A percentile compares a stretch with the other conserved stretches of the same genome.
phyloP scores from a whole-genome alignment of 2,113 vertebrate species.

The Syrmaticus mikado region DNA sequence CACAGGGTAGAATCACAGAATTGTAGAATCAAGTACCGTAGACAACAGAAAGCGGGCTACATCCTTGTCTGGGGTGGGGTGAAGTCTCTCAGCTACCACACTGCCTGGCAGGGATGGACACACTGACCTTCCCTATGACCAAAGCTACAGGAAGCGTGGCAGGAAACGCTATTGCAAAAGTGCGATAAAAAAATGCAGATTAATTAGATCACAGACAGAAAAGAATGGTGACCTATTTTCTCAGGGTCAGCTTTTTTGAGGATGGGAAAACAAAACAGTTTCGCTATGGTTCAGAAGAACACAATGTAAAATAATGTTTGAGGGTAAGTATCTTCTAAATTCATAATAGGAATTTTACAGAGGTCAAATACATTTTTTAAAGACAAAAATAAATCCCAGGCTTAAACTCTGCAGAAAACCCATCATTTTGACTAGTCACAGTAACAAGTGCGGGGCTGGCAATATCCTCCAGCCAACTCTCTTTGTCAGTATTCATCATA shows the following conservation, averaged over 20 bases:
- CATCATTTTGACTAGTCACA: background rate
- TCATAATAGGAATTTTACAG: background rate
- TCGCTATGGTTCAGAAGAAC: background rate
- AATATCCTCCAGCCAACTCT: conserved; percentile 21
- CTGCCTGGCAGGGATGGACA: background rate
- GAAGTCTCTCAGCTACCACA: background rate
- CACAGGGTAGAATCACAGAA: background rate
- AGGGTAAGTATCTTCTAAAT: background rate
- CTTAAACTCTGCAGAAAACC: background rate
- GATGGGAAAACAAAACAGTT: conserved; percentile 22
- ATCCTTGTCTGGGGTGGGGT: background rate
- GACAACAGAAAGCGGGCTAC: background rate
- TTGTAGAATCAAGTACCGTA: background rate
- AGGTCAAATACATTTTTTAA: conserved; percentile 13
- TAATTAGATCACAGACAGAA: background rate
- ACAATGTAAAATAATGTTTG: conserved; percentile 19
- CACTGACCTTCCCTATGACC: background rate
- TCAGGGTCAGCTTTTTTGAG: conserved; percentile 18
- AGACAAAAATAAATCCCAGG: background rate
- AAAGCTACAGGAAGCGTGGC: accelerated
- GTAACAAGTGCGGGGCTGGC: conserved; percentile 1
- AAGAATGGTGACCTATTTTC: background rate
- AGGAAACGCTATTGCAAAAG: accelerated
- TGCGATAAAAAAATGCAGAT: background rate
- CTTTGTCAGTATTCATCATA: conserved; percentile 30